These are phyloP conservation scores for Amaurobius ferox DNA, from an alignment of 2,888 invertebrate species.

Conservation along the genomic window DNA sequence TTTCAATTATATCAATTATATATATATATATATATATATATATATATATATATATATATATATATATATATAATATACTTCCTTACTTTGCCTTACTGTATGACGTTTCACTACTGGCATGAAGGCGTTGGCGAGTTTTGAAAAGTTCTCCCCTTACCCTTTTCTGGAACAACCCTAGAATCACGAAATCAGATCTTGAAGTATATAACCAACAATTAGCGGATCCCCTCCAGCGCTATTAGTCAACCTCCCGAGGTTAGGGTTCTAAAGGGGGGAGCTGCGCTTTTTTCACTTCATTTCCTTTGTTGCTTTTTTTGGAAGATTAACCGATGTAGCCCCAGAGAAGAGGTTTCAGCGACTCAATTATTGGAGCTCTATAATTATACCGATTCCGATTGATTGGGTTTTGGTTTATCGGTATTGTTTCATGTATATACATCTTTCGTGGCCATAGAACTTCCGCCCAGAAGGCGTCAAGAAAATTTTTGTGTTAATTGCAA, in stretches of 20 bases:
- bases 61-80: no score
- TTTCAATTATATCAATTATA: no score
- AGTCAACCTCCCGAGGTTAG: constrained; percentile 55
- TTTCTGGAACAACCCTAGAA: constrained; percentile 31
- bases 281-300: constrained; percentile 14
- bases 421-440: not conserved
- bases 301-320: constrained; percentile 26
- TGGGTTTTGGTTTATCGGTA: constrained; percentile 50
- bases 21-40: no score
- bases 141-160: no score
- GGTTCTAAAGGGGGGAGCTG: not conserved
- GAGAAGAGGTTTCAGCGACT: constrained; percentile 62
- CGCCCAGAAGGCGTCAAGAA: constrained; percentile 30
- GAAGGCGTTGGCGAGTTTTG: no score
- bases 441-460: not conserved
- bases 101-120: no score
- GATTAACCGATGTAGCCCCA: constrained; percentile 52
- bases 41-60: no score
- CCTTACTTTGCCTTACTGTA: no score
- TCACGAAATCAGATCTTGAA: constrained; percentile 45
- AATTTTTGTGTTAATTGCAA: constrained; percentile 43
- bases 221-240: constrained; percentile 63
- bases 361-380: constrained; percentile 51
- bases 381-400: constrained; percentile 58
- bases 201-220: constrained; percentile 56